Percentiles rank a stretch among this genome's conserved stretches.
phyloP scores from a whole-genome alignment of 2,113 vertebrate genomes.

The Genyomyrus donnyi region DNA sequence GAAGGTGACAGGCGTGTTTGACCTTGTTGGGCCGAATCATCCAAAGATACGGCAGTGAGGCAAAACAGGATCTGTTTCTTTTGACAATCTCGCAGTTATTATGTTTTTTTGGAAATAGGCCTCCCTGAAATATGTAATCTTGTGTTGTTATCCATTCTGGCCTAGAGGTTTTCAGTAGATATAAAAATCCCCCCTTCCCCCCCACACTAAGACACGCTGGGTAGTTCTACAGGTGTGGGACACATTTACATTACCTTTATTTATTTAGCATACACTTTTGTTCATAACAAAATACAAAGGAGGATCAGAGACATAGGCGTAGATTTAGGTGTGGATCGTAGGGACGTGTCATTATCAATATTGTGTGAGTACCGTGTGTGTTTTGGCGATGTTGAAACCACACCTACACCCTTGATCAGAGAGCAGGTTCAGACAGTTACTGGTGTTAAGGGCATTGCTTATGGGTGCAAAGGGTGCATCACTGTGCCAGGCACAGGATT shows the following conservation, averaged over 20 bases:
- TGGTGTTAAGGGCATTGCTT: not conserved
- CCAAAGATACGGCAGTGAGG: not conserved
- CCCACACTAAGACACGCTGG: not conserved
- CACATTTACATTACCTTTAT: not conserved
- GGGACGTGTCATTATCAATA: not conserved
- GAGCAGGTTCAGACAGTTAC: not conserved
- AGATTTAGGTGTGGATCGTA: not conserved
- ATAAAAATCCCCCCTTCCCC: not conserved
- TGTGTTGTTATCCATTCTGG: not conserved
- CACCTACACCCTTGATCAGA: not conserved
- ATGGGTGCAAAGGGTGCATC: not conserved
- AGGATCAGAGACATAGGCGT: not conserved
- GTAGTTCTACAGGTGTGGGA: not conserved
- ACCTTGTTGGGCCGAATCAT: not conserved
- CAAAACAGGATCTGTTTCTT: not conserved
- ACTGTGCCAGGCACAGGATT: not conserved
- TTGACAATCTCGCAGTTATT: not conserved
- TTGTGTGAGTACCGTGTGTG: not conserved
- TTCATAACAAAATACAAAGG: not conserved
- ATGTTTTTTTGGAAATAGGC: not conserved
- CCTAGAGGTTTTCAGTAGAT: not conserved
- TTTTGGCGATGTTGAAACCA: not conserved
- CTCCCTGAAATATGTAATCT: not conserved
- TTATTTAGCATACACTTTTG: not conserved
- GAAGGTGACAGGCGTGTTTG: not conserved